Evolutionary conservation across 2,888 invertebrate genomes (phyloP), one percentile per base, ranked within the genome.

Genomic region (Cryptocephalus primarius): DNA sequence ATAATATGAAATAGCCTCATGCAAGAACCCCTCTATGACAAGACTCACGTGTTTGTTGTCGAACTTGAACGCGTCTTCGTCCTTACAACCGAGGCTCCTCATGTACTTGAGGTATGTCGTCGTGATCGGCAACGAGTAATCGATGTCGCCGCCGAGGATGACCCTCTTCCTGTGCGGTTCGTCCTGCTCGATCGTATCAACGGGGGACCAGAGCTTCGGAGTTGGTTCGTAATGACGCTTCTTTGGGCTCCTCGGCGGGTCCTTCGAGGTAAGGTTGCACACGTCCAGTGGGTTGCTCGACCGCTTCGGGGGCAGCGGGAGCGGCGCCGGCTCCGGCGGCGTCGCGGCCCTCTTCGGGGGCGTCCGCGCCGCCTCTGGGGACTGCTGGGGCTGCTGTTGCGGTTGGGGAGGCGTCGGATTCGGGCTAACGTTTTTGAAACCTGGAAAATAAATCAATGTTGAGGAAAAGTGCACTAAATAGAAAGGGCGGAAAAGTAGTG

Each of bases 51-150:
- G 72, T 65, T 74, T 76, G 55, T 60, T 67, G 59, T 79, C 76
- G 55, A 79, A 73, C 58, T 75, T 74, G 56, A 78, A 60, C 8
- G 79, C 78, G 60, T 80, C 76, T 60, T 78, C 76, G 65, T 80
- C 77, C 62, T 75, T 70, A 58, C 80, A 69, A 47, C 80, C 82
- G 69, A 88, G 74, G 67, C 77, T 85, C 65, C 86, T 76, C 75
- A 88, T 88, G 63, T 88, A 82, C 67, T 88, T 88, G 69, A 92
- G 74, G 71, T 91, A 91, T 33, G 89, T 87, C 44, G 90, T 89
- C 42, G 91, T 92, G 57, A 91, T 90, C 41, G 92, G 91, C 61
- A 91, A 79, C 62, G 86, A 87, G 74, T 84, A 87, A 72, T 88
- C 88, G 55, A 85, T 80, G 49, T 78, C 77, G 32, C 48, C 50